Conservation (phyloP, 2,113 vertebrate species). For the Sebastes schlegelii region DNA sequence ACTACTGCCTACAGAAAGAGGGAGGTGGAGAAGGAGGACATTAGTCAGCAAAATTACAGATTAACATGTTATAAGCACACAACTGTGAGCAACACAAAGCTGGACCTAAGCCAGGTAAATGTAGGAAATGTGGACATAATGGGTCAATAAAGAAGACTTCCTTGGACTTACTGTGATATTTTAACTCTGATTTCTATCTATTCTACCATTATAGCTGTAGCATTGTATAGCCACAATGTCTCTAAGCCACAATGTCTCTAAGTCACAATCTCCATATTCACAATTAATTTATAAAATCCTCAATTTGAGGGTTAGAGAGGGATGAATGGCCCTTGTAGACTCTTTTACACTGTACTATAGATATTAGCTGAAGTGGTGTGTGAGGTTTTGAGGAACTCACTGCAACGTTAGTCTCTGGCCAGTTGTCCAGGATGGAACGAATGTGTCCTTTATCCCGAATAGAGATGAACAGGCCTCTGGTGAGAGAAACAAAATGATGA, state of each 20-base stretch:
- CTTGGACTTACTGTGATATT: not conserved
- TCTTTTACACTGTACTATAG: not conserved
- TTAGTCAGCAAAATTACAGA: not conserved
- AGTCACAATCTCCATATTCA: not conserved
- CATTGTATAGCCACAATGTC: no score
- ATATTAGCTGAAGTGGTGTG: not conserved
- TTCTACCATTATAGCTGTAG: not conserved
- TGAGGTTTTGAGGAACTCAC: constrained; percentile 74
- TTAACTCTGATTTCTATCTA: not conserved
- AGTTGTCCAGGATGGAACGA: constrained; percentile 95
- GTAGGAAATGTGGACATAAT: not conserved
- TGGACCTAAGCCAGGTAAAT: not conserved
- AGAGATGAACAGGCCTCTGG: constrained; percentile 96
- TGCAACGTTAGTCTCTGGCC: constrained; percentile 95
- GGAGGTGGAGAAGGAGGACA: not conserved
- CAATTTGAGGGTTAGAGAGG: not conserved
- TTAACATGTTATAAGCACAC: not conserved
- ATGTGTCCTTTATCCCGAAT: constrained; percentile 96
- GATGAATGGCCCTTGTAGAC: not conserved
- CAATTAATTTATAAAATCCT: not conserved
- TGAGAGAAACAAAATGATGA: constrained; percentile 47
- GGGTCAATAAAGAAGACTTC: not conserved
- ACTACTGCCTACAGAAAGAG: constrained; percentile 89
- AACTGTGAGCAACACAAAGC: not conserved
- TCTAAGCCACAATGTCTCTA: not conserved